Conservation (phyloP, 2,113 vertebrate genomes). For the Macquaria ambigua region DNA sequence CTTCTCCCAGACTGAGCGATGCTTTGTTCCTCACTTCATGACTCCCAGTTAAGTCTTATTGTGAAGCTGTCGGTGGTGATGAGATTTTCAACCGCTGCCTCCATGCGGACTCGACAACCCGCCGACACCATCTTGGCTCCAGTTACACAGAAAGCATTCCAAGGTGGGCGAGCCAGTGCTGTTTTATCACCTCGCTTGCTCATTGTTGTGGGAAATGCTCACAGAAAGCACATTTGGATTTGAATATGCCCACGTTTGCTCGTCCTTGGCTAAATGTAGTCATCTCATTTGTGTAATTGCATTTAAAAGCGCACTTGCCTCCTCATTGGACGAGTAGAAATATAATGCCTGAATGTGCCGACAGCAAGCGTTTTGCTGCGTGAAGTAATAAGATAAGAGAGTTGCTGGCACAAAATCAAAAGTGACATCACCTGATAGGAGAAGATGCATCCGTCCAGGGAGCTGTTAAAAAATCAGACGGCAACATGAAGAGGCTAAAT, state of each 20-base stretch:
- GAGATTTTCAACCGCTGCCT: constrained; percentile 21
- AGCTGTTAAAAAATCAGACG: constrained; percentile 34
- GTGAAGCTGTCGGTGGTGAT: constrained; percentile 56
- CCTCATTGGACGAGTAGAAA: constrained; percentile 43
- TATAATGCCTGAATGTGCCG: constrained; percentile 58
- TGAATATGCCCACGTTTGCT: constrained; percentile 39
- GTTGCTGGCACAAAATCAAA: constrained; percentile 77
- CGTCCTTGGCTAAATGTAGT: constrained; percentile 50
- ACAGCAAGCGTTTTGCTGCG: constrained; percentile 47
- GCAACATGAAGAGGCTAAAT: constrained; percentile 33
- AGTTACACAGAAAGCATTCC: constrained; percentile 26
- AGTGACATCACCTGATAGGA: constrained; percentile 70
- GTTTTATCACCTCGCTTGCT: constrained; percentile 55
- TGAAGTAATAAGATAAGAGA: constrained; percentile 77
- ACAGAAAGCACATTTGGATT: constrained; percentile 51
- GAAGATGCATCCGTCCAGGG: constrained; percentile 28
- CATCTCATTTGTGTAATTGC: constrained; percentile 77
- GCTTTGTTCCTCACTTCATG: background rate
- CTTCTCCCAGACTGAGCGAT: background rate
- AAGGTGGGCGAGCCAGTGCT: constrained; percentile 16
- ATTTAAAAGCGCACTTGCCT: constrained; percentile 67
- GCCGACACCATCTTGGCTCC: constrained; percentile 33
- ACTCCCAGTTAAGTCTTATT: background rate
- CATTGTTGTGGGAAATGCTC: constrained; percentile 34
- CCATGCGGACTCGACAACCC: constrained; percentile 10